Percentiles rank a stretch among this genome's conserved stretches.
These are phyloP conservation scores for Galerucella nymphaeae DNA, from an alignment of 2,888 invertebrate species.

Conservation along the genomic window DNA sequence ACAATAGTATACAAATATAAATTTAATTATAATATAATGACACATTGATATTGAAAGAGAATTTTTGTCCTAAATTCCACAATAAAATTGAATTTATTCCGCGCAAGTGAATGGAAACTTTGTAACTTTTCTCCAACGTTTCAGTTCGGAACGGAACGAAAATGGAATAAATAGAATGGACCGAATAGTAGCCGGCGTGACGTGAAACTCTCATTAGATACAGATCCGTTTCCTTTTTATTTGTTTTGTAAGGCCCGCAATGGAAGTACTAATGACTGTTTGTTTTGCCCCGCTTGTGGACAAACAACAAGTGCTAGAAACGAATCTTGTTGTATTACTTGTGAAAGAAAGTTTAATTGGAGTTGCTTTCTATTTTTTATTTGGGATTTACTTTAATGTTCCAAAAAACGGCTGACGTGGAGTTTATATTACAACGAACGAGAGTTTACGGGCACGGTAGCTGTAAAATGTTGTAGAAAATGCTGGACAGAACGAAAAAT, in stretches of 20 bases:
- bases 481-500: not conserved
- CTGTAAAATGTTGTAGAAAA: not conserved
- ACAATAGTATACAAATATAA: too few species aligned
- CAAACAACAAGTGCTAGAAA: constrained; percentile 25
- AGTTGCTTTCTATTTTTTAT: constrained; percentile 7
- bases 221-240: constrained; percentile 31
- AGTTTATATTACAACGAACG: not conserved
- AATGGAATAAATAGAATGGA: constrained; percentile 28
- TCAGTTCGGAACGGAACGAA: constrained; percentile 11
- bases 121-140: constrained; percentile 34
- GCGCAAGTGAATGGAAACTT: constrained; percentile 25
- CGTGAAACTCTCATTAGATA: constrained; percentile 34
- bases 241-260: constrained; percentile 17
- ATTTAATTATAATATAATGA: constrained; percentile 9
- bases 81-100: constrained; percentile 27
- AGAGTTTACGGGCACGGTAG: not conserved
- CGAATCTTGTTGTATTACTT: constrained; percentile 25
- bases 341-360: constrained; percentile 23
- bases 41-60: too few species aligned
- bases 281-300: constrained; percentile 14
- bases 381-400: constrained; percentile 7
- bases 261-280: constrained; percentile 29
- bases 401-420: not conserved
- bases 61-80: too few species aligned
- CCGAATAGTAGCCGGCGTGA: constrained; percentile 33